Percentiles rank a stretch among this genome's conserved stretches.
These are phyloP conservation scores for Pseudanteris insignis DNA, from an alignment of 2,888 invertebrate genomes.

Conservation along the genomic window DNA sequence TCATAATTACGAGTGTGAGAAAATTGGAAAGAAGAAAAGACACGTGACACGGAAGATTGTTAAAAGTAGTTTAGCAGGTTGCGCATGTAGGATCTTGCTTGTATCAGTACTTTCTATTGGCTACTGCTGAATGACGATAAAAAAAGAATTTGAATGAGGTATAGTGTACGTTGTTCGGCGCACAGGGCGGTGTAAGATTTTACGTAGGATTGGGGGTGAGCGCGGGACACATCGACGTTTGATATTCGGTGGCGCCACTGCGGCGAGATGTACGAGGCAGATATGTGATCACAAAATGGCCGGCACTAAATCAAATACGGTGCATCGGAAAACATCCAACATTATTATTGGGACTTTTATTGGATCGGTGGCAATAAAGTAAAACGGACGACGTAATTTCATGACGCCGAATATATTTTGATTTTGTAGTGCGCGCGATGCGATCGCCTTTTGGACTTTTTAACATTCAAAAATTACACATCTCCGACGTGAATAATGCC, in stretches of 20 bases:
- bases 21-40: constrained; percentile 11
- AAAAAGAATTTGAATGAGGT: constrained; percentile 51
- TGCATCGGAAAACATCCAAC: constrained; percentile 67
- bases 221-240: constrained; percentile 65
- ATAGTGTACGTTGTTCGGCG: constrained; percentile 55
- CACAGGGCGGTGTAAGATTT: constrained; percentile 62
- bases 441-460: constrained; percentile 39
- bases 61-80: constrained; percentile 28
- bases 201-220: constrained; percentile 61
- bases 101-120: constrained; percentile 39
- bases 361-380: constrained; percentile 59
- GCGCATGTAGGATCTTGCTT: constrained; percentile 34
- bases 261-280: constrained; percentile 66
- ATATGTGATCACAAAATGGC: constrained; percentile 68
- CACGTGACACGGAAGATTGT: no score
- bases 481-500: constrained; percentile 33
- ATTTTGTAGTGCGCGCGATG: constrained; percentile 39
- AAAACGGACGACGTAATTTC: constrained; percentile 58
- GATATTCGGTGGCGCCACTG: constrained; percentile 62
- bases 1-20: background rate
- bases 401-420: constrained; percentile 48
- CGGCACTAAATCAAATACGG: constrained; percentile 66
- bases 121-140: constrained; percentile 38
- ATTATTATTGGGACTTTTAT: constrained; percentile 68
- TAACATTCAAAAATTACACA: constrained; percentile 40